Base-by-base conservation (phyloP, 1,140 invertebrate genomes). In the Hycleus phaleratus region DNA sequence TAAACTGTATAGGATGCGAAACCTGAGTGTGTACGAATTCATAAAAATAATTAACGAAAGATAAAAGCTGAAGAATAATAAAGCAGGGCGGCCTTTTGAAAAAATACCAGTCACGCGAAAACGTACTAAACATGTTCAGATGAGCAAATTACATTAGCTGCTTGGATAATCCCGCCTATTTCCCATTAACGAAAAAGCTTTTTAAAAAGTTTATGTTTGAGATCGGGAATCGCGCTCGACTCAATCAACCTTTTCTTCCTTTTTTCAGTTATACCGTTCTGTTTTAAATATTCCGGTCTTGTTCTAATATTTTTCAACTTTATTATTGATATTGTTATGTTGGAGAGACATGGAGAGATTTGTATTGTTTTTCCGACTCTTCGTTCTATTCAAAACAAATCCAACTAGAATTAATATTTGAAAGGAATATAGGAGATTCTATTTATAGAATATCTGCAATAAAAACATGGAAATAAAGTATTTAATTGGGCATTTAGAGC, bases 101-200 rank as follows among this genome's bases (percentile, higher is more conserved):
- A 69, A 69, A 68, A 67, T 61, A 59, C 49, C 58, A 69, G 69
- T 71, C 69, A 71, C 68, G 69, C 69, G 64, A 71, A 68, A 68
- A 60, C 63, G 60, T 64, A 69, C 67, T 71, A 68, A 69, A 71
- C 64, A 69, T 68, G 68, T 69, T 68, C 63, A 69, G 64, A 69
- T 66, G 69, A 69, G 66, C 69, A 69, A 69, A 71, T 71, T 69
- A 71, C 69, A 69, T 71, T 71, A 71, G 69, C 66, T 57, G 50
- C 54, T 60, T 51, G 62, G 61, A 68, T 69, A 68, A 69, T 68
- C 66, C 68, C 67, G 61, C 62, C 67, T 64, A 64, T 64, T 71
- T 65, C 68, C 67, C 69, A 71, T 71, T 69, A 71, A 68, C 67
- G 61, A 66, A 66, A 69, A 64, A 69, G 67, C 65, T 69, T 69